Base-by-base conservation (phyloP, 2,113 vertebrate genomes). In the Danio rerio region DNA sequence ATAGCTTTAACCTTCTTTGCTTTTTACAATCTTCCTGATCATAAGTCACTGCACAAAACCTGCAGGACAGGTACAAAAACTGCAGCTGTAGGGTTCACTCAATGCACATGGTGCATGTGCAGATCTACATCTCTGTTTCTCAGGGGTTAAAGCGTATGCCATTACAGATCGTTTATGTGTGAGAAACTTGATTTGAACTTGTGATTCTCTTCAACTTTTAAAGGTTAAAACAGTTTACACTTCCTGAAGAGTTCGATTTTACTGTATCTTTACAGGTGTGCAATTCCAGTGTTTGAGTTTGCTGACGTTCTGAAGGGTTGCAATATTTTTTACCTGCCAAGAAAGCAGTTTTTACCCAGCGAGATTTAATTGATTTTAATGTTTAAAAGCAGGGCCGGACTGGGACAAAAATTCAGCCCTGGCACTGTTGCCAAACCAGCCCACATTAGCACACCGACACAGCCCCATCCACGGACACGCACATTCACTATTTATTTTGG, bases 11-110 rank as follows among this genome's bases (percentile, higher is more conserved):
- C 68, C 9, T 50, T 31, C 13, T 6, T 47, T 47, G 9, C 40
- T 5, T 70, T 70, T 75, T 42, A 69, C 40, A 74, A 56, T 77
- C 74, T 49, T 63, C 45, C 42, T 16, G 18, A 31, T 50, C 18
- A 49, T 76, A 15, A 80, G 65, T 61, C 11, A 31, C 43, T 58
- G 63, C 62, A 13, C 16, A 68, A 74, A 85, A 58, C 84, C 76
- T 85, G 84, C 84, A 45, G 80, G 84, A 74, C 84, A 61, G 81
- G 81, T 80, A 9, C 31, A 58, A 80, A 74, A 20, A 59, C 21
- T 50, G 42, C 73, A 62, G 49, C 5, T 81, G 65, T 81, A 49
- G 56, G 31, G 31, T 31, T 75, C 56, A 55, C 63, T 55, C 65
- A 68, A 5, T 58, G 31, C 65, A 56, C 43, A 58, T 18, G 12